Evolutionary conservation across 2,797 vertebrate species (phyloP).

Genomic region (Rhyacichthys aspro): DNA sequence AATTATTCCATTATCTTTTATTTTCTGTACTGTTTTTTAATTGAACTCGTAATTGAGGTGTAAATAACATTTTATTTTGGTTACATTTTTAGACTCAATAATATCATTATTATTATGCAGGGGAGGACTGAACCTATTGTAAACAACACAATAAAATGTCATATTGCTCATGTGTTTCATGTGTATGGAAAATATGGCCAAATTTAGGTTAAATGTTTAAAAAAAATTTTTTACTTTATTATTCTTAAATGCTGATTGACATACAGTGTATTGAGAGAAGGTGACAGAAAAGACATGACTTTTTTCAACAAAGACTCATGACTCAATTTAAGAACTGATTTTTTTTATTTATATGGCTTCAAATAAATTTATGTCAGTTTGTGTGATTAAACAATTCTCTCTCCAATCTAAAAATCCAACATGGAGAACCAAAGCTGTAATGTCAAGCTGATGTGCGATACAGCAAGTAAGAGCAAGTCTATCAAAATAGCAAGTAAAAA

Average conservation of each 20-base stretch:
- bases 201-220: no score
- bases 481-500: constrained; percentile 1
- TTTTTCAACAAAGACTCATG: neutral
- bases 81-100: no score
- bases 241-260: no score
- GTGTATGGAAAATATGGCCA: no score
- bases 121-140: no score
- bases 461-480: constrained; percentile 38
- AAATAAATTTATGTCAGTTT: constrained; percentile 24
- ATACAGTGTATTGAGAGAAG: neutral
- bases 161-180: no score
- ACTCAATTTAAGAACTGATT: constrained; percentile 44
- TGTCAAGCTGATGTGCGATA: constrained; percentile 33
- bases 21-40: no score
- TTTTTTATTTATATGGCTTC: constrained; percentile 68
- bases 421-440: constrained; percentile 18
- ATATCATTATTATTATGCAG: neutral
- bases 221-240: no score
- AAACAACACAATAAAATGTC: no score
- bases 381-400: constrained; percentile 36
- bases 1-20: no score
- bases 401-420: constrained; percentile 23
- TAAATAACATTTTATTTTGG: no score
- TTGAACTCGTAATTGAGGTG: no score
- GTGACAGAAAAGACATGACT: neutral